Base-by-base conservation (phyloP, 2,113 vertebrate species). In the Galemys pyrenaicus region DNA sequence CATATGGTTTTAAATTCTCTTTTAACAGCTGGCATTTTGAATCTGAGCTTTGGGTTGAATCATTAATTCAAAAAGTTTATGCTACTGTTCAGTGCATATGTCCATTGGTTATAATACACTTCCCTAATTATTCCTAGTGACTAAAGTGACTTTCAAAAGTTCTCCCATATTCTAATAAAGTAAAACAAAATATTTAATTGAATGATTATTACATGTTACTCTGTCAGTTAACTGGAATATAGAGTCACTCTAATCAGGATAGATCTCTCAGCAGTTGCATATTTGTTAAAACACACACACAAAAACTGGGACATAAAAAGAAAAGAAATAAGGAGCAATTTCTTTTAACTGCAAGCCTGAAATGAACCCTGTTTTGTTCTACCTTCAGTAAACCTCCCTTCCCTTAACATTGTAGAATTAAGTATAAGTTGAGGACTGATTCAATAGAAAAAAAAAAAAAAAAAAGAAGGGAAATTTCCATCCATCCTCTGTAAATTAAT, bases 61-160 rank as follows among this genome's bases (percentile, higher is more conserved):
- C 80, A 68, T 87, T 94, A 90, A 84, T 93, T 96, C 28, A 84
- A 81, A 95, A 87, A 68, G 3, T 44, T 56, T 95, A 5, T 75
- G 83, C 73, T 58, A 74, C 6, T 73, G 11, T 91, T 39, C 41
- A 75, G 9, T 94, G 82, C 5, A 9, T 35, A 22, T 26, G 30
- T 67, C 22, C 12, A 46, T 28, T 94, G 60, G 41, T 19, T 78
- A n/a, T 73, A 65, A 94, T 60, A 74, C 7, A 74, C 8, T 90
- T 67, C 32, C 20, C 35, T 83, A 93, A 56, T 70, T 74, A 15
- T 92, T 62, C 56, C 68, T 90, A 1, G 87, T 84, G 49, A 49
- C 20, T 71, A 68, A 44, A 19, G 44, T 7, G 81, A 70, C 20
- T 26, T 39, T 91, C 51, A 39, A 51, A 79, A 10, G 0, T 60